These are phyloP conservation scores for Mola mola DNA, from an alignment of 2,113 vertebrate genomes.

Conservation along the genomic window DNA sequence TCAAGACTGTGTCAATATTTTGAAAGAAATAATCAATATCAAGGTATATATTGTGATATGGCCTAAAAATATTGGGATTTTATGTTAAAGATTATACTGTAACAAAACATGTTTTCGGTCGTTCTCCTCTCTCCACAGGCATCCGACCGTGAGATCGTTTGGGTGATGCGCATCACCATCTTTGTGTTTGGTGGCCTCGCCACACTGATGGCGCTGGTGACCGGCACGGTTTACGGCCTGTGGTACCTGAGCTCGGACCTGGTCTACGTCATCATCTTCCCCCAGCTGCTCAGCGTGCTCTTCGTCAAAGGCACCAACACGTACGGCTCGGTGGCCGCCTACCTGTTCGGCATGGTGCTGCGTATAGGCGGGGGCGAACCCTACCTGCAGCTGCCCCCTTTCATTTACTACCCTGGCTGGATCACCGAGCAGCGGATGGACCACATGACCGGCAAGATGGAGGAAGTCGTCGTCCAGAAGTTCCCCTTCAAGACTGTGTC, in stretches of 20 bases:
- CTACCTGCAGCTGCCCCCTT: constrained; percentile 90
- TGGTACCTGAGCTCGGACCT: constrained; percentile 99
- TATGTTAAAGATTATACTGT: too few species aligned
- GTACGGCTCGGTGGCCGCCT: constrained; percentile 92
- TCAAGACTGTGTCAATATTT: too few species aligned
- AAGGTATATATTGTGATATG: too few species aligned
- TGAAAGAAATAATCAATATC: too few species aligned
- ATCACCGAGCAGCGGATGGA: constrained; percentile 70
- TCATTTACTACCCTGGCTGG: constrained; percentile 93
- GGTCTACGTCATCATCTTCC: constrained; percentile 98
- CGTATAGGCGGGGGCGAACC: constrained; percentile 96
- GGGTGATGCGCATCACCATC: constrained; percentile 96
- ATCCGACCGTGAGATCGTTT: constrained; percentile 94
- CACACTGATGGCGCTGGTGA: constrained; percentile 94
- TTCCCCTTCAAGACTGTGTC: constrained; percentile 96
- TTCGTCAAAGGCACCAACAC: constrained; percentile 97
- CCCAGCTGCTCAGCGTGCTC: constrained; percentile 93
- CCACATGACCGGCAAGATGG: constrained; percentile 70
- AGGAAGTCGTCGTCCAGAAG: constrained; percentile 86
- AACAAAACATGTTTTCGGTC: too few species aligned
- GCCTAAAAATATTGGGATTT: too few species aligned
- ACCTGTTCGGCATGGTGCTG: constrained; percentile 90
- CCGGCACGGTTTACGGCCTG: constrained; percentile 93
- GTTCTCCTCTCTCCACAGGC: constrained; percentile 80
- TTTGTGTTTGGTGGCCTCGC: constrained; percentile 94